Percentiles rank a stretch among this genome's conserved stretches.
Evolutionary conservation across 2,113 vertebrate species (phyloP).

Genomic region (Sakesphorus luctuosus): DNA sequence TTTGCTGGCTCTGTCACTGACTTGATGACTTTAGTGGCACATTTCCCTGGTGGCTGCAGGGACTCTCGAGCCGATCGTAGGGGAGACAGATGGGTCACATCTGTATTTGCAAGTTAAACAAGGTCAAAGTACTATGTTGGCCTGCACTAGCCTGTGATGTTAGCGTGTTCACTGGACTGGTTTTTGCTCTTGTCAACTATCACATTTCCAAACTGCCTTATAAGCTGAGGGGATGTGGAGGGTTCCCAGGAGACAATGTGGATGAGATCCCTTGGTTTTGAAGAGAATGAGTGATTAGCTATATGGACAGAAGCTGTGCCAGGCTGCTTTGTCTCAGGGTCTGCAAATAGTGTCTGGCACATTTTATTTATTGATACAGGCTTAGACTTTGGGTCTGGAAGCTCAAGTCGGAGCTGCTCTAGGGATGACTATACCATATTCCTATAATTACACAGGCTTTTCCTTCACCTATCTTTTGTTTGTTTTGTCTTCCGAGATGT

Average conservation of each 20-base stretch:
- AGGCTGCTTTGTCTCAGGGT: not conserved
- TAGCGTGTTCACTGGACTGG: not conserved
- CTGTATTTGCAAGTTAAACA: conserved; percentile 6
- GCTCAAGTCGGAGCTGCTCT: not conserved
- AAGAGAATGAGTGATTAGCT: not conserved
- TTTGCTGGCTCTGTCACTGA: not conserved
- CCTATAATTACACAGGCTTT: not conserved
- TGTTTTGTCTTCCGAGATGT: not conserved
- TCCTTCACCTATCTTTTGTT: not conserved
- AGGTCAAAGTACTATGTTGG: not conserved
- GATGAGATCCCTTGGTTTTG: not conserved
- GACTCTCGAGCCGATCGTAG: not conserved
- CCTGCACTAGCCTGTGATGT: not conserved
- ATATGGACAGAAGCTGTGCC: not conserved
- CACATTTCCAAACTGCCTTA: not conserved
- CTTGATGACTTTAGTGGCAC: not conserved
- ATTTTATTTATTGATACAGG: conserved; percentile 8
- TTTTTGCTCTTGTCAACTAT: not conserved
- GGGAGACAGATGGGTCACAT: not conserved
- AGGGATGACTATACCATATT: not conserved
- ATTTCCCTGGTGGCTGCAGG: not conserved
- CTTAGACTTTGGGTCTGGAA: not conserved
- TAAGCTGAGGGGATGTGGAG: not conserved
- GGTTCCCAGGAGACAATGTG: not conserved
- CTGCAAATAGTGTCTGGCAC: not conserved